These are phyloP conservation scores for Fabriciana adippe DNA, from an alignment of 2,888 invertebrate genomes.

Conservation along the genomic window DNA sequence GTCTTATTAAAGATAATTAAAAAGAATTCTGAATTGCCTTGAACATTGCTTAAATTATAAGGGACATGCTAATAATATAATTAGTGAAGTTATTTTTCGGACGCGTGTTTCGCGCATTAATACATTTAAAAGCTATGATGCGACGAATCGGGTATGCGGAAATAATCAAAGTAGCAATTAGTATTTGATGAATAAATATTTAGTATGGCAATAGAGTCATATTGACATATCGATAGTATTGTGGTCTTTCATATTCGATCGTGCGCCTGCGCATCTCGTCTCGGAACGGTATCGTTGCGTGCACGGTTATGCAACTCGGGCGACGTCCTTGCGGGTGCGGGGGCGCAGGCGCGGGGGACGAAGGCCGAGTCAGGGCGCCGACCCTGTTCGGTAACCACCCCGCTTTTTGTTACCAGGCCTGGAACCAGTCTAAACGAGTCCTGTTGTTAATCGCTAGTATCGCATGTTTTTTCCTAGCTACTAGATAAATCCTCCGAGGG, in stretches of 20 bases:
- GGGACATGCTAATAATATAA: background rate
- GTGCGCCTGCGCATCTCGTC: constrained; percentile 43
- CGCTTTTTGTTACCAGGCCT: constrained; percentile 46
- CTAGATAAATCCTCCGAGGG: constrained; percentile 32
- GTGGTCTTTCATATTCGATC: constrained; percentile 21
- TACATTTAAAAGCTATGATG: constrained; percentile 12
- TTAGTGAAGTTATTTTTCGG: constrained; percentile 3
- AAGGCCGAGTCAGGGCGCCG: constrained; percentile 73
- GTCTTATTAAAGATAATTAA: background rate
- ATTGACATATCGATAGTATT: constrained; percentile 23
- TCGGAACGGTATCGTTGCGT: constrained; percentile 73
- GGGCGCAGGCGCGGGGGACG: constrained; percentile 57
- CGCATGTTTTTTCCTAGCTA: constrained; percentile 34
- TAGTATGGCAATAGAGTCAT: constrained; percentile 3
- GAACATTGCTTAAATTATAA: background rate
- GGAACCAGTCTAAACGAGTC: constrained; percentile 36
- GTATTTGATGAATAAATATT: constrained; percentile 23
- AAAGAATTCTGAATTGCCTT: no score
- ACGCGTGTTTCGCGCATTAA: background rate
- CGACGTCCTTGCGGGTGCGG: constrained; percentile 71
- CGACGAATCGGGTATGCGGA: constrained; percentile 28
- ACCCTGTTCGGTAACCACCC: constrained; percentile 54
- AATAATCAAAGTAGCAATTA: constrained; percentile 20
- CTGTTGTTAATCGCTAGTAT: constrained; percentile 33
- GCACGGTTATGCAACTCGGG: constrained; percentile 74